A percentile compares a stretch with the other conserved stretches of the same genome.
These are phyloP conservation scores for Antitype chi DNA, from an alignment of 2,888 invertebrate species.

Conservation along the genomic window DNA sequence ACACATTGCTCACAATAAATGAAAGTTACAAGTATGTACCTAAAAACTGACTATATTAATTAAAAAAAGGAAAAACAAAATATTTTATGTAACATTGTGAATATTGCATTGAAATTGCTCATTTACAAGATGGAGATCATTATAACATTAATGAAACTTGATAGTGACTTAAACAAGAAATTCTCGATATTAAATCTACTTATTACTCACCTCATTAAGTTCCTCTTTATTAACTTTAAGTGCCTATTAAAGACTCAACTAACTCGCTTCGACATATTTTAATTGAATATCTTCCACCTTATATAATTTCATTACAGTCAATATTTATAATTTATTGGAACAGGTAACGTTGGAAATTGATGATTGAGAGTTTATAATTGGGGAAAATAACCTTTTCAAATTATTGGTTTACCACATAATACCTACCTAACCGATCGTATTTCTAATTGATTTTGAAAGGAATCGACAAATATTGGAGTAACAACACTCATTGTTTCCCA, in stretches of 20 bases:
- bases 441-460: slow-evolving; percentile 4
- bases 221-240: slow-evolving; percentile 21
- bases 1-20: no score
- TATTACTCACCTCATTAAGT: not conserved
- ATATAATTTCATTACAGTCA: not conserved
- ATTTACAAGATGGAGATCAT: not conserved
- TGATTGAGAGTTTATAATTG: not conserved
- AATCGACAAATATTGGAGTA: not conserved
- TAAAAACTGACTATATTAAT: no score
- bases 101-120: no score
- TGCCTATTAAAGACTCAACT: not conserved
- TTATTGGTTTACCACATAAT: not conserved
- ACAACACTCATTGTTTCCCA: not conserved
- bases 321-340: not conserved
- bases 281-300: slow-evolving; percentile 2
- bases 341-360: not conserved
- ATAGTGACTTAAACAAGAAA: not conserved
- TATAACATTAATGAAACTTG: not conserved
- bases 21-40: no score
- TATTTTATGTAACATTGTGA: no score
- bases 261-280: not conserved
- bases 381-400: not conserved
- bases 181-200: not conserved
- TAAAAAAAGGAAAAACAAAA: no score
- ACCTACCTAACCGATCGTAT: not conserved